Evolutionary conservation across 2,797 vertebrate species (phyloP).

Genomic region (Heterohyrax brucei): DNA sequence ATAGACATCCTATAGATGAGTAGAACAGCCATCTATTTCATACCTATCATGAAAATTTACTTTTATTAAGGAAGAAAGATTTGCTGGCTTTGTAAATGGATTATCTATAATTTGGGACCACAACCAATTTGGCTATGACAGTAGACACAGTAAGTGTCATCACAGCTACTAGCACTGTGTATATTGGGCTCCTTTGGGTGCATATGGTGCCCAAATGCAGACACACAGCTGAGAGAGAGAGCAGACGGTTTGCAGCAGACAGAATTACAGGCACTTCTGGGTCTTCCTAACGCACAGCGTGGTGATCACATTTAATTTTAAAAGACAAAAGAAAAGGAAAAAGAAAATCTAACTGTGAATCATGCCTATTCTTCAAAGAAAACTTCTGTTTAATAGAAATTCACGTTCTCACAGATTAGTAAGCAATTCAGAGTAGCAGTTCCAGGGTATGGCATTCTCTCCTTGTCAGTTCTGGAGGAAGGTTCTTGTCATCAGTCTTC

Average conservation of each 20-base stretch:
- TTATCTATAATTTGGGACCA: not conserved
- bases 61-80: not conserved
- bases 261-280: not conserved
- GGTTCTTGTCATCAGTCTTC: too few species aligned
- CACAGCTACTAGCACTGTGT: not conserved
- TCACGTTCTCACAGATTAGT: not conserved
- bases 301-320: not conserved
- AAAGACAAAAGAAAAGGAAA: not conserved
- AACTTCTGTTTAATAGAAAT: not conserved
- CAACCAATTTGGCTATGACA: not conserved
- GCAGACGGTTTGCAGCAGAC: rapidly evolving
- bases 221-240: not conserved
- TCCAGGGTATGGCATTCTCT: too few species aligned
- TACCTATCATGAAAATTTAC: not conserved
- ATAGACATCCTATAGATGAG: not conserved
- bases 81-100: not conserved
- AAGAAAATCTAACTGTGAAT: not conserved
- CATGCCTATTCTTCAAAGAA: not conserved
- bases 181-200: not conserved
- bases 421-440: not conserved
- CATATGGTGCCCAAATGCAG: not conserved
- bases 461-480: too few species aligned
- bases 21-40: not conserved
- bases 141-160: not conserved
- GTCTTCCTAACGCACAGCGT: not conserved